Conservation (phyloP, 1,140 invertebrate genomes). For the Scaptodrosophila lebanonensis region DNA sequence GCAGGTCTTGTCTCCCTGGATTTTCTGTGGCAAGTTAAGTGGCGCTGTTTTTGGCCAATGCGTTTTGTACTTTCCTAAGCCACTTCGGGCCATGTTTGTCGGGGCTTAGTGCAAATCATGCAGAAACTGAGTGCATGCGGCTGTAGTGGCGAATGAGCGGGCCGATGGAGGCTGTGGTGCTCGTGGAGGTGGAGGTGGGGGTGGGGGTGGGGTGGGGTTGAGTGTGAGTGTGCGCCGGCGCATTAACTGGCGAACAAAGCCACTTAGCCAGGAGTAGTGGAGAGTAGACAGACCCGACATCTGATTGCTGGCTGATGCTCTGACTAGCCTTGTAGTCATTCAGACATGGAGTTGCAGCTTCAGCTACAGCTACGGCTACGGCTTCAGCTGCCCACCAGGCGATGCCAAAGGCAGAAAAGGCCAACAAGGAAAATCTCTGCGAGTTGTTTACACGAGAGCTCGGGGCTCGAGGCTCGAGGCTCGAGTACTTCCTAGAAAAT, state of each 20-base stretch:
- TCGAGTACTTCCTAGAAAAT: constrained; percentile 74
- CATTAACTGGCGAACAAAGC: constrained; percentile 57
- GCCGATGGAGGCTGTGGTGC: neutral
- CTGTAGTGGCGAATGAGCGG: constrained; percentile 5
- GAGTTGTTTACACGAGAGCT: constrained; percentile 60
- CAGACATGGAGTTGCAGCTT: constrained; percentile 1
- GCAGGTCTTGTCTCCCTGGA: no score
- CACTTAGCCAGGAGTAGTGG: constrained; percentile 45
- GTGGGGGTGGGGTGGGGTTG: neutral
- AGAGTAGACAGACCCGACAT: no score
- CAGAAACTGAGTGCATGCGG: constrained; percentile 45
- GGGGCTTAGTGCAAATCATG: constrained; percentile 64
- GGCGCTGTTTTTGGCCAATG: constrained; percentile 16
- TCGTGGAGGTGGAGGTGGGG: constrained; percentile 3
- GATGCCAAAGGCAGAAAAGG: neutral
- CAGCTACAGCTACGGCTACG: no score
- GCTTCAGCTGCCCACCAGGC: constrained; percentile 19
- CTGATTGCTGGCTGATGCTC: no score
- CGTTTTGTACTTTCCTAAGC: no score
- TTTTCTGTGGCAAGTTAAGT: no score
- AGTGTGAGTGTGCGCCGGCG: no score
- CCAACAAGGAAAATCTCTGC: constrained; percentile 35
- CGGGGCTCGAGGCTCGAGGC: no score
- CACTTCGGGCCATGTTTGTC: constrained; percentile 28
- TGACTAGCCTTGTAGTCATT: constrained; percentile 61